Percentiles rank a stretch among this genome's conserved stretches.
phyloP scores from a whole-genome alignment of 2,888 invertebrate species.

The Mesochorus sp. region DNA sequence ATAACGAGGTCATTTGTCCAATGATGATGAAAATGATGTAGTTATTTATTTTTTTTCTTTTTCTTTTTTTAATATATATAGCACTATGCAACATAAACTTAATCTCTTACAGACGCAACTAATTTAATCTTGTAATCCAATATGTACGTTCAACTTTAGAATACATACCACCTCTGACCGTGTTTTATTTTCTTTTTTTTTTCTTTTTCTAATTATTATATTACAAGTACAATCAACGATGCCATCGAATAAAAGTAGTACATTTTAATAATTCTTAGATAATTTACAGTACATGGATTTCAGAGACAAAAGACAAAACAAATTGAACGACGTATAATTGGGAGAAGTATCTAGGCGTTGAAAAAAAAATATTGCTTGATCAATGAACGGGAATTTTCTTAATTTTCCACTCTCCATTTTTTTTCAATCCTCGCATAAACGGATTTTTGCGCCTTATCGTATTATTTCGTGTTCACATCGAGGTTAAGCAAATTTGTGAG shows the following conservation, averaged over 20 bases:
- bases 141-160: slow-evolving; percentile 51
- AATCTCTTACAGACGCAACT: slow-evolving; percentile 55
- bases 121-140: slow-evolving; percentile 38
- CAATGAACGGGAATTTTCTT: background rate
- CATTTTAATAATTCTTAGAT: too few relatives aligned
- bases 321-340: too few relatives aligned
- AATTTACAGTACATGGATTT: too few relatives aligned
- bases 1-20: slow-evolving; percentile 65
- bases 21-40: slow-evolving; percentile 61
- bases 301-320: too few relatives aligned
- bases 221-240: slow-evolving; percentile 19
- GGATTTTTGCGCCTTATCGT: slow-evolving; percentile 14
- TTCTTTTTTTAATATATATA: slow-evolving; percentile 42
- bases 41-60: too few relatives aligned
- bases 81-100: slow-evolving; percentile 61
- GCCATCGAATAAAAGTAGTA: slow-evolving; percentile 6
- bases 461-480: background rate
- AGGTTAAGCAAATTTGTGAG: background rate
- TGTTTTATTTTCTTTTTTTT: background rate
- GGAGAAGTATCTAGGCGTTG: too few relatives aligned
- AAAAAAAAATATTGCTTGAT: slow-evolving; percentile 1
- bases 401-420: background rate
- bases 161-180: slow-evolving; percentile 61
- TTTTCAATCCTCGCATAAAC: background rate
- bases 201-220: slow-evolving; percentile 5